Evolutionary conservation across 2,113 vertebrate genomes (phyloP).

Genomic region (Hoplias malabaricus): DNA sequence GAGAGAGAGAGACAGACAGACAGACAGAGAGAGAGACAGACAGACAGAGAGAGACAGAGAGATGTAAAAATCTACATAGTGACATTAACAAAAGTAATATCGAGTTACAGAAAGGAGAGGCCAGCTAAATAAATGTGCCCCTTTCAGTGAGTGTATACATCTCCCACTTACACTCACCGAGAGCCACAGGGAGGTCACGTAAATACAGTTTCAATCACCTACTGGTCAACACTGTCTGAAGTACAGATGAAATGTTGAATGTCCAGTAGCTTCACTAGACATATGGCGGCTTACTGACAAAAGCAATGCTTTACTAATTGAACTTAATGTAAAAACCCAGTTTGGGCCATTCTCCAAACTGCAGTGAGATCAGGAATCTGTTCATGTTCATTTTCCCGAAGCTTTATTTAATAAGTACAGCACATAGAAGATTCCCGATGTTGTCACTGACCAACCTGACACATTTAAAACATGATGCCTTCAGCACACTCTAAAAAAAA

Average conservation of each 20-base stretch:
- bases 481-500: too few relatives aligned
- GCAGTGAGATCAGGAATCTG: too few relatives aligned
- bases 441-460: too few relatives aligned
- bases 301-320: background rate
- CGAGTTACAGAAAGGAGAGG: conserved; percentile 3
- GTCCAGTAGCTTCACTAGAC: background rate
- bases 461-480: too few relatives aligned
- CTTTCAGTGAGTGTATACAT: background rate
- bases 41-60: conserved; percentile 15
- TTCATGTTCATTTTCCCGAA: too few relatives aligned
- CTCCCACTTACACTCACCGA: background rate
- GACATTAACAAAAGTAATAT: conserved; percentile 19
- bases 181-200: background rate
- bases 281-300: background rate
- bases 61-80: conserved; percentile 21
- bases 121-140: background rate
- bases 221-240: background rate
- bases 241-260: background rate
- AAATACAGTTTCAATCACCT: background rate
- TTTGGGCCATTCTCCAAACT: too few relatives aligned
- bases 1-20: background rate
- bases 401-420: too few relatives aligned
- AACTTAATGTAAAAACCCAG: too few relatives aligned
- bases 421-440: too few relatives aligned
- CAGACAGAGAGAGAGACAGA: background rate